These are phyloP conservation scores for Choloepus didactylus DNA, from an alignment of 2,797 vertebrate genomes.

Conservation along the genomic window DNA sequence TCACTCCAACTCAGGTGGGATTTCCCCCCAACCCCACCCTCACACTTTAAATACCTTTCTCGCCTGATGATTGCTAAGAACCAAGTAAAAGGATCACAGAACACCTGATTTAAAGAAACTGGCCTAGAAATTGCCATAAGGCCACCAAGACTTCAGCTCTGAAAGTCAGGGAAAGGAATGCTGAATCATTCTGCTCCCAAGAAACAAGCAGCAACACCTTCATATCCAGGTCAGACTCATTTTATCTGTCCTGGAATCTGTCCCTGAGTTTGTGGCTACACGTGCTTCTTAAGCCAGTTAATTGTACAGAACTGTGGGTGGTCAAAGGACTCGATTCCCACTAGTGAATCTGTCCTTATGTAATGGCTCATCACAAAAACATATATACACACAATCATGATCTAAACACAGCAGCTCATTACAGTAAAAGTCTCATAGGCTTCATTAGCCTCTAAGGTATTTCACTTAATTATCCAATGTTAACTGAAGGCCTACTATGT, in stretches of 20 bases:
- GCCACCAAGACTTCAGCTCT: constrained; percentile 35
- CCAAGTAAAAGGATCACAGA: not conserved
- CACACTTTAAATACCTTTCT: not conserved
- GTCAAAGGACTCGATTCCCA: constrained; percentile 41
- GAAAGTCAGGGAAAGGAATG: constrained; percentile 63
- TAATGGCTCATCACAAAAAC: constrained; percentile 29
- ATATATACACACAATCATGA: not conserved
- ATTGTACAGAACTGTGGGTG: not conserved
- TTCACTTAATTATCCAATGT: not conserved
- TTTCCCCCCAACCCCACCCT: not conserved
- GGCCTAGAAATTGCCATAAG: constrained; percentile 64
- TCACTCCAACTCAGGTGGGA: constrained; percentile 46
- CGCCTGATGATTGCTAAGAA: constrained; percentile 36
- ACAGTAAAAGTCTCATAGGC: not conserved
- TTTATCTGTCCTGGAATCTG: constrained; percentile 21
- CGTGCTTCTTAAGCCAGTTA: constrained; percentile 4
- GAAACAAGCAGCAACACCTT: constrained; percentile 2
- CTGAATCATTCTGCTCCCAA: constrained; percentile 78
- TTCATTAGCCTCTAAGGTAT: constrained; percentile 29
- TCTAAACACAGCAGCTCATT: constrained; percentile 26
- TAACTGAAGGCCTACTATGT: not conserved
- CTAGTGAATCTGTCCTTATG: constrained; percentile 40
- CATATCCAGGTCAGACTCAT: constrained; percentile 57
- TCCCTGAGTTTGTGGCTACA: constrained; percentile 37
- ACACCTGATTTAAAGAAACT: constrained; percentile 45